Evolutionary conservation across 2,888 invertebrate genomes (phyloP), one percentile per base, ranked within the genome.

Genomic region (Lysandra bellargus): DNA sequence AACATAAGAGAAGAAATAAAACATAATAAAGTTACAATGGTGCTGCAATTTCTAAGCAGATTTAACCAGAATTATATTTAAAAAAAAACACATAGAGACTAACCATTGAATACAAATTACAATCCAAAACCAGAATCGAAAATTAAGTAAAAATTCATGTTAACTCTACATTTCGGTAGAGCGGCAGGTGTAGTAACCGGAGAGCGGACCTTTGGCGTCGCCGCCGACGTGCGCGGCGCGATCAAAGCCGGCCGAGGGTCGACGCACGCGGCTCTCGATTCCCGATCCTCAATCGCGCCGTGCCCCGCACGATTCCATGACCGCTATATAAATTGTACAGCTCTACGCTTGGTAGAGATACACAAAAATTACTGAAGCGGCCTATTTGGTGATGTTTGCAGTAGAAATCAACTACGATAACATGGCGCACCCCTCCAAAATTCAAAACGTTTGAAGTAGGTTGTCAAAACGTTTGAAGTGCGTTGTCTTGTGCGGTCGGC

Each of bases 161-260:
- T 57, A 75, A 79, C 64, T 72, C 60, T 73, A 75, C 69, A 69
- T 80, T 81, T 80, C 57, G 81, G 80, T 78, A 81, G 80, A 79
- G 80, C 82, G 84, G 86, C 87, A 87, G 87, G 86, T 87, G 85
- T 84, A 85, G 85, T 86, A 86, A 86, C 84, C 84, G 86, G 84
- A 84, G 85, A 84, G 84, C 76, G 76, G 76, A 76, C 53, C 85
- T 86, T 85, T 85, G 84, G 86, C 85, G 83, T 83, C 83, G 82
- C 80, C 84, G 85, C 84, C 85, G 84, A 85, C 85, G 84, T 84
- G 83, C 80, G 86, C 89, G 91, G 90, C 85, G 84, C 88, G 89
- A 92, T 93, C 92, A 93, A 92, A 93, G 91, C 87, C 84, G 87
- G 89, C 87, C 80, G 83, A 83, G 90, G 93, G 94, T 94, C 94